Conservation (phyloP, 2,888 invertebrate genomes). For the Celastrina argiolus region DNA sequence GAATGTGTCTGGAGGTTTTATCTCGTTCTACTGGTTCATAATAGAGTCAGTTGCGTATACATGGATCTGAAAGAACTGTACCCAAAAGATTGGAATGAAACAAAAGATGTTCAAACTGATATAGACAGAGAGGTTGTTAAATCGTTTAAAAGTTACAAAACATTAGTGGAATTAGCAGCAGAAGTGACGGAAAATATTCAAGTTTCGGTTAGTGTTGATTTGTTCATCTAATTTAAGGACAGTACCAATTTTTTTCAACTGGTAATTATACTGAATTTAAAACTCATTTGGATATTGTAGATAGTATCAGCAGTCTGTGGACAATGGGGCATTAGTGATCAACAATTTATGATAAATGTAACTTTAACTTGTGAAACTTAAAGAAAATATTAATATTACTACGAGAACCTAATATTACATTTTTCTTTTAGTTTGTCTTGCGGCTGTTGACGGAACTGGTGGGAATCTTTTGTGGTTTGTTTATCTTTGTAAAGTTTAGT, state of each 20-base stretch:
- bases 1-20: conserved; percentile 11
- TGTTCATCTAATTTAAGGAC: too few species aligned
- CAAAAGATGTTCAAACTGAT: not conserved
- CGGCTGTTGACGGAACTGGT: not conserved
- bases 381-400: too few species aligned
- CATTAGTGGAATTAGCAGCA: not conserved
- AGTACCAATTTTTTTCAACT: too few species aligned
- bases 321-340: not conserved
- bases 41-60: not conserved
- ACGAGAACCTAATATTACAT: not conserved
- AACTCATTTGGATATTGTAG: too few species aligned
- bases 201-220: not conserved
- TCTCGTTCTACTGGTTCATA: not conserved
- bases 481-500: not conserved
- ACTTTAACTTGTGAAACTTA: too few species aligned
- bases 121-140: not conserved
- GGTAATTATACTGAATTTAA: too few species aligned
- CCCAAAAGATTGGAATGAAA: conserved; percentile 6
- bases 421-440: conserved; percentile 1
- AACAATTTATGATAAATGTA: not conserved
- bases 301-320: too few species aligned
- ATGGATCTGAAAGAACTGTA: not conserved
- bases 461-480: not conserved
- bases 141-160: not conserved
- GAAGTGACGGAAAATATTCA: not conserved